Base-by-base conservation (phyloP, 1,140 invertebrate species). In the Hormaphis cornu region DNA sequence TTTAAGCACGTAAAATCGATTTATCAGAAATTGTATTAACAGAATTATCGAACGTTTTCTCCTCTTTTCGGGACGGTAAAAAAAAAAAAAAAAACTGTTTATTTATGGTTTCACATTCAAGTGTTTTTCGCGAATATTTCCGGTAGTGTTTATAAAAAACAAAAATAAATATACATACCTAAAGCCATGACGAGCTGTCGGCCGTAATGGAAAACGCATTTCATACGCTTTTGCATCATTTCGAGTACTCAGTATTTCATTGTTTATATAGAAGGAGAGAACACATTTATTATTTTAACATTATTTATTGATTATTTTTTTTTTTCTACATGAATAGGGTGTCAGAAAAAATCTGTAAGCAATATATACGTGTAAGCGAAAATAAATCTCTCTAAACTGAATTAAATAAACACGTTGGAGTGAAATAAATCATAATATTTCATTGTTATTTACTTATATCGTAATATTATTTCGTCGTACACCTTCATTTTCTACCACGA, bases 371-470 rank as follows among this genome's bases (percentile, higher is more conserved):
- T 40, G 14, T 8, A 40, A 8, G 40, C 40, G 58, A 63, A 63
- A 63, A 63, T 63, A 63, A 63, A 63, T 63, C 40, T 24, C 58
- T 42, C 58, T 63, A 46, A 46, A 63, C 58, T 30, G 58, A 63
- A 63, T 63, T 63, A 63, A 63, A 63, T 46, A 58, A 58, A 40
- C 54, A 37, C 54, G n/a, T 24, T 20, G 20, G 33, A 14, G 35
- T 22, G 54, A 58, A 58, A 58, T 35, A 40, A 58, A 58, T 58
- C 54, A 40, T 58, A 58, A 24, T 58, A 58, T 58, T 58, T 58
- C 33, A 22, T 16, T 58, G 7, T 8, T 12, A 40, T 40, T 20
- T 40, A n/a, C n/a, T n/a, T n/a, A n/a, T n/a, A n/a, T n/a, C n/a
- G n/a, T n/a, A n/a, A n/a, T n/a, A n/a, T n/a, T n/a, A n/a, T n/a